Base-by-base conservation (phyloP, 2,113 vertebrate species). In the Chionis minor region DNA sequence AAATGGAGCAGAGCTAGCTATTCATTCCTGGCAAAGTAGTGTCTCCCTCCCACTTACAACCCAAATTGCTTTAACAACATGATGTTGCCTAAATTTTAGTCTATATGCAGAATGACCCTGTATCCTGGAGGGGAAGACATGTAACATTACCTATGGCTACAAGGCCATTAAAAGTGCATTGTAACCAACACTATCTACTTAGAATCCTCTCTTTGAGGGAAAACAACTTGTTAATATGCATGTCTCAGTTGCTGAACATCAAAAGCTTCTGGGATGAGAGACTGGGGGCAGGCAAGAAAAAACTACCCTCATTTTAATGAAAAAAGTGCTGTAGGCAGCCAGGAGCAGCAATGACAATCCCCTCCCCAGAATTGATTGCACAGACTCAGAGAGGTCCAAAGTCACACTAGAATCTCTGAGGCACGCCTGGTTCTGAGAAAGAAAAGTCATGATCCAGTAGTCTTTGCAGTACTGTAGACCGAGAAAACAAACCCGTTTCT, bases 391-490 rank as follows among this genome's bases (percentile, higher is more conserved):
- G 97, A 98, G 98, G 97, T 98, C 93, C 96, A 95, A 98, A 98
- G 97, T 98, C 97, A 96, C 91, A 97, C 90, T 89, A 98, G 94
- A 98, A 98, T 97, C 98, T 98, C 98, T 98, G 98, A 98, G 98
- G 98, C 98, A 98, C 98, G 98, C 98, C 98, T 98, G 98, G 98
- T 98, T 98, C 97, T 97, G 97, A 98, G 95, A 97, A 97, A 96
- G 95, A 96, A 94, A 94, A 97, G 97, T 97, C 96, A 97, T 95
- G 97, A 98, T 97, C 97, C 97, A 98, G 97, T 98, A 97, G 97
- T 98, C 97, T 98, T 98, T 98, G 98, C 97, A 98, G 96, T 97
- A 98, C 97, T 97, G 96, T 74, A 98, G 94, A 98, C 94, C 17
- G 52, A 97, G 96, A 97, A 97, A 98, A 97, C 96, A 98, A 98